phyloP scores from a whole-genome alignment of 2,888 invertebrate species.

The Ditula angustiorana region DNA sequence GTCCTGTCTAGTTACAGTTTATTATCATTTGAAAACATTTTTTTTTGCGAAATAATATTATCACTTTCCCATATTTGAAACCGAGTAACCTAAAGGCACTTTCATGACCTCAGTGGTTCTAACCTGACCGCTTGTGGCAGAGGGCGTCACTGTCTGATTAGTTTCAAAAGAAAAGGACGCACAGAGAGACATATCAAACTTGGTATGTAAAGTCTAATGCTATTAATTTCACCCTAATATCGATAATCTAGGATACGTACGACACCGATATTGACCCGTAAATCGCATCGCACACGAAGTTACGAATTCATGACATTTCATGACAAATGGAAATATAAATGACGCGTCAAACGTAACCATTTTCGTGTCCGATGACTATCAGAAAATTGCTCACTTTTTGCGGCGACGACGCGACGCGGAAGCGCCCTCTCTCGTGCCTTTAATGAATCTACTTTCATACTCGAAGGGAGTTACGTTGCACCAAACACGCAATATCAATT shows the following conservation, averaged over 20 bases:
- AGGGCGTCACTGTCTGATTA: neutral
- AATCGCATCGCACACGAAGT: conserved; percentile 31
- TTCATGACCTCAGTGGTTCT: too few species aligned
- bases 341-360: conserved; percentile 77
- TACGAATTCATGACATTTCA: conserved; percentile 41
- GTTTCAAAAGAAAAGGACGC: too few species aligned
- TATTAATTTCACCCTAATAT: neutral
- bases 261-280: conserved; percentile 27
- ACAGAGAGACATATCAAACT: too few species aligned
- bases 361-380: conserved; percentile 78
- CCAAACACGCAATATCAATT: conserved; percentile 28
- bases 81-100: too few species aligned
- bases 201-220: too few species aligned
- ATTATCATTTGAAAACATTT: neutral
- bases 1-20: conserved; percentile 16
- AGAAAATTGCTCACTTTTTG: conserved; percentile 81
- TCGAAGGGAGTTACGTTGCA: conserved; percentile 20
- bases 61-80: too few species aligned
- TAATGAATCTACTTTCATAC: conserved; percentile 55
- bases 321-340: conserved; percentile 82
- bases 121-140: too few species aligned
- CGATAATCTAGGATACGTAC: neutral
- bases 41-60: too few species aligned
- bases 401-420: conserved; percentile 61
- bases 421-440: conserved; percentile 66